A percentile compares a stretch with the other conserved stretches of the same genome.
Evolutionary conservation across 1,140 invertebrate species (phyloP).

Genomic region (Acromyrmex heyeri): DNA sequence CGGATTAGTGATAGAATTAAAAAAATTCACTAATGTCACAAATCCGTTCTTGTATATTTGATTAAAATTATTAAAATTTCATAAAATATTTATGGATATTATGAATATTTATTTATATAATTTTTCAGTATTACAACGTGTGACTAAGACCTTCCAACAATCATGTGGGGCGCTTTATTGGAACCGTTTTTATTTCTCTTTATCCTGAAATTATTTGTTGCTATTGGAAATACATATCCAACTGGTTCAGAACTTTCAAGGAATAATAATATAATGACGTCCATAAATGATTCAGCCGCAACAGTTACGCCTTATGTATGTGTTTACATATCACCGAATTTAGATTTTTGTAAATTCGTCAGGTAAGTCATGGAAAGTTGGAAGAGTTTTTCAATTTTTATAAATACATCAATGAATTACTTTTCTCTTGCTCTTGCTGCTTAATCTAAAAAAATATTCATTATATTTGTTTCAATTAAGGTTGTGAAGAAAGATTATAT

Average conservation of each 20-base stretch:
- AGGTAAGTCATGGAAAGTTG: constrained; percentile 38
- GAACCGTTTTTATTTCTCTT: constrained; percentile 35
- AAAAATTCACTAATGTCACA: neutral
- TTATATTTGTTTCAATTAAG: neutral
- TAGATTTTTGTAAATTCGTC: constrained; percentile 66
- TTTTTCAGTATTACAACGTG: constrained; percentile 39
- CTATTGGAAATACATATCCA: constrained; percentile 24
- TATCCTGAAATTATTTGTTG: neutral
- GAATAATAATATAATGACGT: neutral
- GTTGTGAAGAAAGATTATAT: neutral
- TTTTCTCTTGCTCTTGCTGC: neutral
- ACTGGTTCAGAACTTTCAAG: neutral
- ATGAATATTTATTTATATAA: constrained; percentile 20
- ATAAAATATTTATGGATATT: neutral
- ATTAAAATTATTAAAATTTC: constrained; percentile 24
- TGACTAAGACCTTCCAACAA: neutral
- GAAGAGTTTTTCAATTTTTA: neutral
- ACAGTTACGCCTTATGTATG: constrained; percentile 46
- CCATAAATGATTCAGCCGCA: neutral
- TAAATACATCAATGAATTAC: neutral
- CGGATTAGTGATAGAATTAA: neutral
- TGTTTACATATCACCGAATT: constrained; percentile 59
- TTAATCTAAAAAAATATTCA: neutral
- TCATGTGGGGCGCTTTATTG: constrained; percentile 32
- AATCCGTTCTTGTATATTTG: neutral